Conservation (phyloP, 1,140 invertebrate species). For the Drosophila asahinai region DNA sequence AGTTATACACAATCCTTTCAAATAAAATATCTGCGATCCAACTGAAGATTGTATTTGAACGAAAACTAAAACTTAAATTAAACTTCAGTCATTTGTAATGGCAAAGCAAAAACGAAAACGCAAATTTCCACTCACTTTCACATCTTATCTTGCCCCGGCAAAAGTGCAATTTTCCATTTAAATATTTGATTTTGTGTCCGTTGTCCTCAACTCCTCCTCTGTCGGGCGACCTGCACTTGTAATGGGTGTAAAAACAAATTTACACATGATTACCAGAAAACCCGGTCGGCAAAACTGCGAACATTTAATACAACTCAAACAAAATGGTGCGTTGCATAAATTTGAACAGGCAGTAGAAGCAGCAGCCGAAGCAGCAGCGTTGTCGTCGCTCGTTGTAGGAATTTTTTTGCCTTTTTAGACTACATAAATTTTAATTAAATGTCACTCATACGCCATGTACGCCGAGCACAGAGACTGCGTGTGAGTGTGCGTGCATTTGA, state of each 20-base stretch:
- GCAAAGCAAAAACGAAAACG: not conserved
- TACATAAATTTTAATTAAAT: conserved; percentile 83
- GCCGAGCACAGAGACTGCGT: conserved; percentile 50
- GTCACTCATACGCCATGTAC: conserved; percentile 82
- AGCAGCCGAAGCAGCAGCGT: conserved; percentile 23
- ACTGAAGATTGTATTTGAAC: conserved; percentile 5
- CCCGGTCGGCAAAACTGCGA: conserved; percentile 47
- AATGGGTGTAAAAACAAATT: conserved; percentile 78
- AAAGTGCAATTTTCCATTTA: conserved; percentile 65
- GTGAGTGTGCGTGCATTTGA: conserved; percentile 52
- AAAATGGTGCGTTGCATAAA: conserved; percentile 80
- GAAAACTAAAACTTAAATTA: conserved; percentile 33
- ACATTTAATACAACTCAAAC: conserved; percentile 82
- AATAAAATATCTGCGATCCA: conserved; percentile 4
- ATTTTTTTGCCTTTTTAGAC: conserved; percentile 72
- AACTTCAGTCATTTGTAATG: conserved; percentile 41
- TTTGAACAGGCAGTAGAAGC: conserved; percentile 57
- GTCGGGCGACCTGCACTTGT: conserved; percentile 50
- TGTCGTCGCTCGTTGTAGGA: conserved; percentile 44
- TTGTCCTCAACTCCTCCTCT: not conserved
- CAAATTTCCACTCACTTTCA: conserved; percentile 18
- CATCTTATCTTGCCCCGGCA: conserved; percentile 15
- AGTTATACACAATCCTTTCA: not conserved
- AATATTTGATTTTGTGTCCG: conserved; percentile 68
- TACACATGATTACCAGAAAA: conserved; percentile 78